These are phyloP conservation scores for Ips typographus DNA, from an alignment of 1,140 invertebrate species.

Conservation along the genomic window DNA sequence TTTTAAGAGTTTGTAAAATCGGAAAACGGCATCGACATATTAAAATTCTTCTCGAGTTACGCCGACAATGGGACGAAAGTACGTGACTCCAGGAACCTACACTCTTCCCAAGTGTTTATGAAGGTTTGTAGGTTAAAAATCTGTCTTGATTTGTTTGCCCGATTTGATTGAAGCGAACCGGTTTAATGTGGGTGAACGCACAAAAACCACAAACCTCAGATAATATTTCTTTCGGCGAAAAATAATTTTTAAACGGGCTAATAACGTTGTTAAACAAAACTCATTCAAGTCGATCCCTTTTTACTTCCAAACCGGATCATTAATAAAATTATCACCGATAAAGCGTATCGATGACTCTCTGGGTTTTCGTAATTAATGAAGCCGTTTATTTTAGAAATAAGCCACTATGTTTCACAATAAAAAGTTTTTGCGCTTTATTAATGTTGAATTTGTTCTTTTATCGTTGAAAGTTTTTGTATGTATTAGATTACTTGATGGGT, in stretches of 20 bases:
- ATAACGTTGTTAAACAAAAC: conserved; percentile 22
- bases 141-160: neutral
- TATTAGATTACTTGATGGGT: too few relatives aligned
- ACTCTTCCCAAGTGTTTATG: conserved; percentile 25
- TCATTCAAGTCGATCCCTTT: conserved; percentile 17
- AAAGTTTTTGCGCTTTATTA: conserved; percentile 16
- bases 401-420: conserved; percentile 21
- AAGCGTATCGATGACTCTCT: conserved; percentile 29
- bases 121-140: conserved; percentile 25
- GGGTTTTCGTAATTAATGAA: conserved; percentile 31
- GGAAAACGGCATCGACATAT: conserved; percentile 43
- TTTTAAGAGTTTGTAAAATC: conserved; percentile 52
- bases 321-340: conserved; percentile 35
- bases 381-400: conserved; percentile 21
- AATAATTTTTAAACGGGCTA: conserved; percentile 2
- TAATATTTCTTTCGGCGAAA: neutral
- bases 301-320: conserved; percentile 20
- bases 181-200: too few relatives aligned
- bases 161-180: neutral
- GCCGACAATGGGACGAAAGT: conserved; percentile 41
- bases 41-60: conserved; percentile 47
- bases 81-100: conserved; percentile 29
- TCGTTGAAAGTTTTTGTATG: neutral
- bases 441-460: neutral
- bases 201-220: too few relatives aligned